phyloP scores from a whole-genome alignment of 2,888 invertebrate species.

The Apamea anceps region DNA sequence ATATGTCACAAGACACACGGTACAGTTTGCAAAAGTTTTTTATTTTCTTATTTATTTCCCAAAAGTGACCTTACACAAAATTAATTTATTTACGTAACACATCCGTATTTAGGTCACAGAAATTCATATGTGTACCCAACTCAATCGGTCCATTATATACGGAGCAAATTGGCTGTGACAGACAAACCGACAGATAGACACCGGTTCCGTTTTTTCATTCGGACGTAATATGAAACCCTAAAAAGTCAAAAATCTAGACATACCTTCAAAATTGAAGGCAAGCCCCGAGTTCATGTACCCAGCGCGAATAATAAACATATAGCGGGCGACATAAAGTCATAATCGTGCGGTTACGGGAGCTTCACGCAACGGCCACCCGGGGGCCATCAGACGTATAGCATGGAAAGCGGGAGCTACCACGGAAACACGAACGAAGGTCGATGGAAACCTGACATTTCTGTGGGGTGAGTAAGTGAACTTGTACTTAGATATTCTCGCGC shows the following conservation, averaged over 20 bases:
- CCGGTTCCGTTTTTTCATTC: background rate
- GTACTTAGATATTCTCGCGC: no score
- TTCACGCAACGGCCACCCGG: conserved; percentile 50
- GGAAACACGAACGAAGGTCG: conserved; percentile 23
- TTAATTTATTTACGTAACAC: background rate
- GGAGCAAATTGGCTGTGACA: background rate
- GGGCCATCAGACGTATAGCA: conserved; percentile 40
- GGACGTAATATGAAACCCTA: background rate
- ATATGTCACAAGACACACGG: no score
- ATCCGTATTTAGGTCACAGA: background rate
- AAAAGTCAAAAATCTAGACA: background rate
- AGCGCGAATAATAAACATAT: conserved; percentile 50
- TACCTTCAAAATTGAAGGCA: background rate
- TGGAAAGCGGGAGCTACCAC: conserved; percentile 28
- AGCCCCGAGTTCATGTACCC: background rate
- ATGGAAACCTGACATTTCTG: background rate
- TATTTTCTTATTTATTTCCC: no score
- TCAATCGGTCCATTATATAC: background rate
- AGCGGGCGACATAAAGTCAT: conserved; percentile 63
- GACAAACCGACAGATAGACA: background rate
- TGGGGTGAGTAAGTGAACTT: background rate
- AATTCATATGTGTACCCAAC: background rate
- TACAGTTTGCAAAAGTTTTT: no score
- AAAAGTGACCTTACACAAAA: no score
- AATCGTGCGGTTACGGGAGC: conserved; percentile 56